Conservation (phyloP, 92 coral and sea anemone species). For the Palythoa grandis region DNA sequence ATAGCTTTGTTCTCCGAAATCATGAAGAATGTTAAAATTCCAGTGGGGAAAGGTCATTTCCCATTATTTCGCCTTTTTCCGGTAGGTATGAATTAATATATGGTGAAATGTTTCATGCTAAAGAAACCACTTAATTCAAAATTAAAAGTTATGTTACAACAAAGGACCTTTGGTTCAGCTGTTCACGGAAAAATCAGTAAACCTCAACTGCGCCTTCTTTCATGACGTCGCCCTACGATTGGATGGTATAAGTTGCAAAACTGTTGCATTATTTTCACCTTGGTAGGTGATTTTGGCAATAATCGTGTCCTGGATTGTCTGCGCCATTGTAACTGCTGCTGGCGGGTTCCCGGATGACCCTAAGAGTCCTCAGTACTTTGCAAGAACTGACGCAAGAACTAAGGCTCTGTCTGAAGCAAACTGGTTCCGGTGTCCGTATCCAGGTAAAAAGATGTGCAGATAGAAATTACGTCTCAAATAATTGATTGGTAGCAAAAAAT, state of each 20-base stretch:
- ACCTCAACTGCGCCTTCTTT: too few relatives aligned
- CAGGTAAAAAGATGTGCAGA: conserved; percentile 56
- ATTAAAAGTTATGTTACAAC: too few relatives aligned
- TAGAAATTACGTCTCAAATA: background rate
- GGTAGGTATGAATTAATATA: conserved; percentile 52
- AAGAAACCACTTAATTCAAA: too few relatives aligned
- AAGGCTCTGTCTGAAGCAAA: conserved; percentile 70
- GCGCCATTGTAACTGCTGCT: conserved; percentile 47
- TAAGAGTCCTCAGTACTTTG: conserved; percentile 61
- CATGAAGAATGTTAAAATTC: conserved; percentile 72
- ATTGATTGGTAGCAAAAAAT: background rate
- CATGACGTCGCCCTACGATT: too few relatives aligned
- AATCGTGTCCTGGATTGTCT: conserved; percentile 73
- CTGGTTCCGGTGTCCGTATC: conserved; percentile 93
- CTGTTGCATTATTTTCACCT: background rate
- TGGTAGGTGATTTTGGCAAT: conserved; percentile 83
- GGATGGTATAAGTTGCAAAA: too few relatives aligned
- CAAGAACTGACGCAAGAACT: conserved; percentile 82
- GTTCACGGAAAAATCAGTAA: too few relatives aligned
- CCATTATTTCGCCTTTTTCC: conserved; percentile 90
- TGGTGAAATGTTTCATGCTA: too few relatives aligned
- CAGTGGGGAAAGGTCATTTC: conserved; percentile 63
- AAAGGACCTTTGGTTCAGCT: too few relatives aligned
- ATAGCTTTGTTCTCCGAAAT: conserved; percentile 79
- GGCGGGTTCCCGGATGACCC: conserved; percentile 78